Evolutionary conservation across 2,113 vertebrate genomes (phyloP), one percentile per base, ranked within the genome.

Genomic region (Chroicocephalus ridibundus): DNA sequence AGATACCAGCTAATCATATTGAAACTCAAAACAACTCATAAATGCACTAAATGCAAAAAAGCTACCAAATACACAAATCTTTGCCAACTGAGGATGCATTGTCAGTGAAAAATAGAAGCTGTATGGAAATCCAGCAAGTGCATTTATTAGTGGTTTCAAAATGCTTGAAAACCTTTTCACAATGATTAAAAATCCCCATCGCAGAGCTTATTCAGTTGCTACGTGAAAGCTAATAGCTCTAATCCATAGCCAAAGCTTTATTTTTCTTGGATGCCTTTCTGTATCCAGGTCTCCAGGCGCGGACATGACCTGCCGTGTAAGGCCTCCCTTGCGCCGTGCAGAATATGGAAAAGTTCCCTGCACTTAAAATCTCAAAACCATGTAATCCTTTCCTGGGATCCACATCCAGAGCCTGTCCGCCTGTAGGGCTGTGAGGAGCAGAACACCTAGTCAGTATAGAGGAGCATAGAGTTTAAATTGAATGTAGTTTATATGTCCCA

Each of bases 31-130:
- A 46, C 10, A 8, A 58, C 46, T 83, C 75, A 69, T 84, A 88
- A 96, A 82, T 72, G 52, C 26, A 87, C 22, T 86, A 65, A 69
- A 68, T 68, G 34, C 32, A 58, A 55, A 94, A 90, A 88, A 88
- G 10, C 61, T 38, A 81, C 83, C 51, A 75, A 75, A 71, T 64
- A 44, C 0, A 20, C 32, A 61, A 82, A 77, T 22, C 36, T 87
- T 76, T 86, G 86, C 86, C 86, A 94, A 54, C 13, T 44, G 42
- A 36, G 17, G 34, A 16, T 38, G 44, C 40, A n/a, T 8, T 83
- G 82, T 44, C 52, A 91, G 66, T 92, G 74, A 94, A 83, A 79
- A 96, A 93, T 85, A 44, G 74, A 86, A 92, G 54, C 65, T 76
- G 18, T 61, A 76, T 68, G 69, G 74, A 89, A 97, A 89, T 84